phyloP scores from a whole-genome alignment of 2,113 vertebrate genomes.

The Ochotona curzoniae region DNA sequence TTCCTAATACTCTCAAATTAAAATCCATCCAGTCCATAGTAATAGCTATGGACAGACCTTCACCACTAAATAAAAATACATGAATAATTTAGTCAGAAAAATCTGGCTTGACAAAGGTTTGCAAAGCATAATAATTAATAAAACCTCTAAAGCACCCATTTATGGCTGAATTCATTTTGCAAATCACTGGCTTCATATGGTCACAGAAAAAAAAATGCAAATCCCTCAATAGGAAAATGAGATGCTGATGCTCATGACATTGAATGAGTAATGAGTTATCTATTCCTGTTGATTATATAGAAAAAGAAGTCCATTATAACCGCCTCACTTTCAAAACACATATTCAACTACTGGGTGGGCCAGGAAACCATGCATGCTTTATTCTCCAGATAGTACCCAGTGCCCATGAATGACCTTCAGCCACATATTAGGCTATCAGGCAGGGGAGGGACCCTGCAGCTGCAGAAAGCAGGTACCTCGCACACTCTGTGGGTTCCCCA shows the following conservation, averaged over 20 bases:
- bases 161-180: constrained; percentile 53
- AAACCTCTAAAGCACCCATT: constrained; percentile 51
- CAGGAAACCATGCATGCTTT: constrained; percentile 64
- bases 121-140: constrained; percentile 32
- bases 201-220: constrained; percentile 19
- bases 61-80: constrained; percentile 16
- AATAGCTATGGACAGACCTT: constrained; percentile 33
- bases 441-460: constrained; percentile 27
- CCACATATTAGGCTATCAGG: constrained; percentile 49
- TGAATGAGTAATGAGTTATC: constrained; percentile 61
- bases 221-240: constrained; percentile 56
- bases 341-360: constrained; percentile 67
- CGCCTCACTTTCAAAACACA: constrained; percentile 23
- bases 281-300: constrained; percentile 23
- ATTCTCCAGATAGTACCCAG: constrained; percentile 25
- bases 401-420: constrained; percentile 58
- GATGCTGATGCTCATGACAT: not conserved
- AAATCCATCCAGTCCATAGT: not conserved
- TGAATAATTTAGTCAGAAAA: constrained; percentile 48
- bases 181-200: constrained; percentile 55
- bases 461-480: constrained; percentile 63
- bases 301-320: constrained; percentile 52
- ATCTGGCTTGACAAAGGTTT: constrained; percentile 19
- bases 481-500: not conserved
- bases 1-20: constrained; percentile 52